Evolutionary conservation across 2,888 invertebrate species (phyloP).

Genomic region (Stenolophus ochropezus): DNA sequence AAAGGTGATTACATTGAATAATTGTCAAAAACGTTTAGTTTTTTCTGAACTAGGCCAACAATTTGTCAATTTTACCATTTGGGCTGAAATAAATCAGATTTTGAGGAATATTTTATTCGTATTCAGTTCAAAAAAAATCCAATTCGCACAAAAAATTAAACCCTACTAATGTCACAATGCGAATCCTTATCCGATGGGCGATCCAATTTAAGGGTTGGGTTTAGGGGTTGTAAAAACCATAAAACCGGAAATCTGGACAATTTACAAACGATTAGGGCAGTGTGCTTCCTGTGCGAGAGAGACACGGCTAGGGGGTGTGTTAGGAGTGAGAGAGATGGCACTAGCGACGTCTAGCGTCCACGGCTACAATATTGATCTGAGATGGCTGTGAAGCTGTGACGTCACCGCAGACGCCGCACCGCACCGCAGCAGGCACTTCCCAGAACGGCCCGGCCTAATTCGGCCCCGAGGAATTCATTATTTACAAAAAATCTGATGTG

Average conservation of each 20-base stretch:
- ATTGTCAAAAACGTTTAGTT: too few species aligned
- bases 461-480: not conserved
- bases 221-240: constrained; percentile 15
- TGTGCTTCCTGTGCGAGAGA: not conserved
- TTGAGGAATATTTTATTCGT: too few species aligned
- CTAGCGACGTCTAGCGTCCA: not conserved
- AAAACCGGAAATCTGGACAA: constrained; percentile 19
- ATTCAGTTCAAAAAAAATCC: not conserved
- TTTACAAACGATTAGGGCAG: constrained; percentile 44
- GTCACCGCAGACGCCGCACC: constrained; percentile 46
- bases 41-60: too few species aligned
- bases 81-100: too few species aligned
- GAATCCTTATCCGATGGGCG: not conserved
- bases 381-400: constrained; percentile 36
- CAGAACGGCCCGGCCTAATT: not conserved
- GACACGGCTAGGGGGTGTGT: not conserved
- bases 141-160: too few species aligned
- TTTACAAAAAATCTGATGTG: too few species aligned
- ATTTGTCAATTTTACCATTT: too few species aligned
- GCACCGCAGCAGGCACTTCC: constrained; percentile 23
- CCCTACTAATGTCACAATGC: not conserved
- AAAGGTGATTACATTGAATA: too few species aligned
- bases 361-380: constrained; percentile 49
- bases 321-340: not conserved
- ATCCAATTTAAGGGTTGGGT: not conserved